Conservation (phyloP, 1,140 invertebrate species). For the Brachionus plicatilis region DNA sequence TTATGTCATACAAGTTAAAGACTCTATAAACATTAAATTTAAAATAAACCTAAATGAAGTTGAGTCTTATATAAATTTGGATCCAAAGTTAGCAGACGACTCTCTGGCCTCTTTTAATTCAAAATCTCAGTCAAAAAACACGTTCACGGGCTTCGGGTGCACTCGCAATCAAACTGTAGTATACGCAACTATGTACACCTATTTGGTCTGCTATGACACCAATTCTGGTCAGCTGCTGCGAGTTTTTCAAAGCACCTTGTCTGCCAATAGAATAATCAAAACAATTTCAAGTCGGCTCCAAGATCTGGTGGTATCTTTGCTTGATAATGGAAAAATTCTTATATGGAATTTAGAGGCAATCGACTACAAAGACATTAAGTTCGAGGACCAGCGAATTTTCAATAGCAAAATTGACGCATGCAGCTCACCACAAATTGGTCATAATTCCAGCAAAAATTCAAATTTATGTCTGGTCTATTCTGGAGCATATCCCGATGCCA, state of each 20-base stretch:
- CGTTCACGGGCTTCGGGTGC: slow-evolving; percentile 7
- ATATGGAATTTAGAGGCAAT: slow-evolving; percentile 5
- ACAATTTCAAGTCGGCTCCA: not conserved
- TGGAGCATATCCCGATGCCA: not conserved
- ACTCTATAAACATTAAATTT: slow-evolving; percentile 5
- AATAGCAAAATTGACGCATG: slow-evolving; percentile 3
- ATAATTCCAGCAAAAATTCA: not conserved
- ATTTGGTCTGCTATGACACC: not conserved
- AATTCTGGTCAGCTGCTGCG: not conserved
- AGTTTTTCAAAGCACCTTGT: slow-evolving; percentile 15
- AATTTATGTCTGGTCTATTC: not conserved
- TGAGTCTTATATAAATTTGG: not conserved
- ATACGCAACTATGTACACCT: slow-evolving; percentile 10
- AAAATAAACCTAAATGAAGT: not conserved
- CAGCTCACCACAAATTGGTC: not conserved
- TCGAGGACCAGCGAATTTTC: slow-evolving; percentile 14
- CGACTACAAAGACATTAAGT: not conserved
- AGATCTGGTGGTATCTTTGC: not conserved
- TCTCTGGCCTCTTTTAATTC: not conserved
- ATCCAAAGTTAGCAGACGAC: not conserved
- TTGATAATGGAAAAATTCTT: slow-evolving; percentile 13
- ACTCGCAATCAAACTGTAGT: not conserved
- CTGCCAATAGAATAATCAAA: slow-evolving; percentile 3
- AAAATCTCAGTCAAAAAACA: not conserved
- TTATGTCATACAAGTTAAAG: not conserved